Evolutionary conservation across 2,797 vertebrate species (phyloP).

Genomic region (Sebastes miniatus): DNA sequence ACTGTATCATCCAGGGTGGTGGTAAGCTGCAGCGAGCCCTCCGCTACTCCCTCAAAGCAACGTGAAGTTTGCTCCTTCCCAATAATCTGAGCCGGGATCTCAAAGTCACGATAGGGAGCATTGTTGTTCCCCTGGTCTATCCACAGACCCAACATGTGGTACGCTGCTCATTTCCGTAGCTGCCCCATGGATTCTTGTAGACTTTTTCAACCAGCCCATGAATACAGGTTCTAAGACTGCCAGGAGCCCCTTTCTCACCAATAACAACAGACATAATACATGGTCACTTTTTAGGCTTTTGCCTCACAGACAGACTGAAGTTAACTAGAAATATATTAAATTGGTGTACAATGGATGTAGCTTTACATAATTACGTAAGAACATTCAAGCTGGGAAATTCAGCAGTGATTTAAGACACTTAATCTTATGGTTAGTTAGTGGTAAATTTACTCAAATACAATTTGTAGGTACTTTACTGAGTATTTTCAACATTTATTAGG

Average conservation of each 20-base stretch:
- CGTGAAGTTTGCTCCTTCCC: slow-evolving; percentile 66
- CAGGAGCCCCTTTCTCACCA: slow-evolving; percentile 20
- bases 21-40: slow-evolving; percentile 76
- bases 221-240: slow-evolving; percentile 56
- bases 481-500: neutral
- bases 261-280: slow-evolving; percentile 6
- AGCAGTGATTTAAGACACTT: neutral
- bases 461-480: neutral
- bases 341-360: neutral
- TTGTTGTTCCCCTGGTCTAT: slow-evolving; percentile 64
- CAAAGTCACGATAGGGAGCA: slow-evolving; percentile 71
- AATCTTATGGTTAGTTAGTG: neutral
- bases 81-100: slow-evolving; percentile 77
- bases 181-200: slow-evolving; percentile 59
- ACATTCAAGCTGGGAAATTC: neutral
- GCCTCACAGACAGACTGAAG: neutral
- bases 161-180: slow-evolving; percentile 77
- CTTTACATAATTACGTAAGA: neutral
- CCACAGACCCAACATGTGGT: slow-evolving; percentile 62
- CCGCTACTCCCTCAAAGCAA: slow-evolving; percentile 71
- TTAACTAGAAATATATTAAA: neutral
- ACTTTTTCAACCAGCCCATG: slow-evolving; percentile 65
- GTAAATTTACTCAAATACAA: neutral
- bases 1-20: slow-evolving; percentile 76
- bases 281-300: slow-evolving; percentile 5